Evolutionary conservation across 2,888 invertebrate species (phyloP).

Genomic region (Eristalis tenax): DNA sequence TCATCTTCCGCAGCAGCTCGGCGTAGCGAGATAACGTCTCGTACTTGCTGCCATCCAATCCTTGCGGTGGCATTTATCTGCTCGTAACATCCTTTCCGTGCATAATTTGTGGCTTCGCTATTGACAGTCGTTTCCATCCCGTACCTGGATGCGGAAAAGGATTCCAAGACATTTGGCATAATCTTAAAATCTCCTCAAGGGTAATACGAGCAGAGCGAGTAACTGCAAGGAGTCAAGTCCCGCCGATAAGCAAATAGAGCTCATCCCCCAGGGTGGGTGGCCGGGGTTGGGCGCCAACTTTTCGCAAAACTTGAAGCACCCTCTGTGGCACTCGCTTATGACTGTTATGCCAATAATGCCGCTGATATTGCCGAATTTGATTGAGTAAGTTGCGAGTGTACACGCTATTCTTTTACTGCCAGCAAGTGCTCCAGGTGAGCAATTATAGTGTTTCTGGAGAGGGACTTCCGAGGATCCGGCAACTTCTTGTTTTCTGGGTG

Average conservation of each 20-base stretch:
- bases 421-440: not conserved
- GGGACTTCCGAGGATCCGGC: not conserved
- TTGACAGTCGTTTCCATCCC: slow-evolving; percentile 4
- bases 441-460: not conserved
- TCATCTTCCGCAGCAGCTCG: not conserved
- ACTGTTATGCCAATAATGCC: not conserved
- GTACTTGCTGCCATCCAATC: not conserved
- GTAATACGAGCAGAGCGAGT: not conserved
- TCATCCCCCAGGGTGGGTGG: not conserved
- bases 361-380: not conserved
- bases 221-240: not conserved
- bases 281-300: not conserved
- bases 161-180: not conserved
- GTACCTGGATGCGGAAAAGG: not conserved
- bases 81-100: slow-evolving; percentile 7
- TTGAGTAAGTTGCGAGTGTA: not conserved
- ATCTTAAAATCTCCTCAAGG: not conserved
- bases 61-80: slow-evolving; percentile 6
- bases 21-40: not conserved
- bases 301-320: not conserved
- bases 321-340: not conserved
- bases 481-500: not conserved
- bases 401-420: not conserved
- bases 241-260: not conserved
- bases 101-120: slow-evolving; percentile 27